phyloP scores from a whole-genome alignment of 2,113 vertebrate genomes.

The Pangasianodon hypophthalmus region DNA sequence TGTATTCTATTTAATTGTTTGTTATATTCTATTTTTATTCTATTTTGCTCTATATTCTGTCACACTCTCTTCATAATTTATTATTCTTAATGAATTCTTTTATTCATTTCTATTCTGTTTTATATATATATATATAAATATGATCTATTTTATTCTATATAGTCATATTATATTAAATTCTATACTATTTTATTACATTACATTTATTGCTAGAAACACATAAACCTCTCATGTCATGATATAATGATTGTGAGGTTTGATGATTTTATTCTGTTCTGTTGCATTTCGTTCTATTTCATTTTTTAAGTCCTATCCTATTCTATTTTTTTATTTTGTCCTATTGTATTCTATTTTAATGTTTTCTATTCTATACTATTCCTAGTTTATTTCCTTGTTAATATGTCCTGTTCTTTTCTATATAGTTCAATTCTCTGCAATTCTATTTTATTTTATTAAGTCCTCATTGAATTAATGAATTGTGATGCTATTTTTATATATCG shows the following conservation, averaged over 20 bases:
- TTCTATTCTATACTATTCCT: not conserved
- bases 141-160: not conserved
- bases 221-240: not conserved
- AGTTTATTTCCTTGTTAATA: not conserved
- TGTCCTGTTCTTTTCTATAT: not conserved
- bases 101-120: not conserved
- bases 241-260: too few relatives aligned
- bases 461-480: not conserved
- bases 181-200: not conserved
- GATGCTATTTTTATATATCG: not conserved
- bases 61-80: not conserved
- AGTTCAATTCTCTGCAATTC: not conserved
- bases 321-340: not conserved
- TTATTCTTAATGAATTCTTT: not conserved
- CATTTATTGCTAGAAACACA: not conserved
- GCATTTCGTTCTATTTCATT: not conserved
- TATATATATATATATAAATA: too few relatives aligned
- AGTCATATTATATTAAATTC: not conserved
- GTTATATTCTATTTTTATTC: not conserved
- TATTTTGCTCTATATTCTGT: not conserved
- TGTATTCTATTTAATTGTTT: not conserved
- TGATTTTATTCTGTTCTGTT: not conserved
- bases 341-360: not conserved
- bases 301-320: not conserved
- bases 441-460: not conserved